Evolutionary conservation across 2,888 invertebrate species (phyloP).

Genomic region (Ophraella communa): DNA sequence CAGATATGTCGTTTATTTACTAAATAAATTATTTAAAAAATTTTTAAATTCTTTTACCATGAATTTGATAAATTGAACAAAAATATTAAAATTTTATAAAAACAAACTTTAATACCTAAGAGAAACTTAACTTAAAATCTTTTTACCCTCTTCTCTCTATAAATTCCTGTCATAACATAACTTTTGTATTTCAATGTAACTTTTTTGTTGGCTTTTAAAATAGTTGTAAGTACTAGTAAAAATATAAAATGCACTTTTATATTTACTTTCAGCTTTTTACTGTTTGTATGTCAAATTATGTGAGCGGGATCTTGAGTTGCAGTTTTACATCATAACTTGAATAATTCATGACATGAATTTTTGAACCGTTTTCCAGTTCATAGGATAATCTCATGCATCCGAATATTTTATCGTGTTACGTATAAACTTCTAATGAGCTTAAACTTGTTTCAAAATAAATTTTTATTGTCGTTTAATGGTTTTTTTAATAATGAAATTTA

Average conservation of each 20-base stretch:
- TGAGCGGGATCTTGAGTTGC: background rate
- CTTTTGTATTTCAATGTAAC: background rate
- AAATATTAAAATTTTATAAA: too few species aligned
- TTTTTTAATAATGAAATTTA: background rate
- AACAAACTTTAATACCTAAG: too few species aligned
- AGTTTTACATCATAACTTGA: background rate
- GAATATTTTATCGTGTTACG: background rate
- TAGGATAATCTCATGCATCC: background rate
- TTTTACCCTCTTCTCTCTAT: background rate
- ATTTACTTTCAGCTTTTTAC: background rate
- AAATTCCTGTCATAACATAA: background rate
- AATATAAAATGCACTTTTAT: background rate
- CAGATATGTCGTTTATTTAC: too few species aligned
- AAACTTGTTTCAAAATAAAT: background rate
- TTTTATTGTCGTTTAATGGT: background rate
- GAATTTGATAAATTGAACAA: too few species aligned
- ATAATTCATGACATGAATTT: conserved; percentile 2
- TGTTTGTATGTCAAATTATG: background rate
- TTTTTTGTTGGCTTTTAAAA: background rate
- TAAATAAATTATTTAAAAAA: too few species aligned
- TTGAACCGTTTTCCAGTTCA: conserved; percentile 1
- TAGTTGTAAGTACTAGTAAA: background rate
- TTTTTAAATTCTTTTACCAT: too few species aligned
- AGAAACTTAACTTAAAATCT: too few species aligned
- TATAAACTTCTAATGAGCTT: background rate